Percentiles rank a stretch among this genome's conserved stretches.
Evolutionary conservation across 1,140 invertebrate genomes (phyloP).

Genomic region (Aphidius ervi): DNA sequence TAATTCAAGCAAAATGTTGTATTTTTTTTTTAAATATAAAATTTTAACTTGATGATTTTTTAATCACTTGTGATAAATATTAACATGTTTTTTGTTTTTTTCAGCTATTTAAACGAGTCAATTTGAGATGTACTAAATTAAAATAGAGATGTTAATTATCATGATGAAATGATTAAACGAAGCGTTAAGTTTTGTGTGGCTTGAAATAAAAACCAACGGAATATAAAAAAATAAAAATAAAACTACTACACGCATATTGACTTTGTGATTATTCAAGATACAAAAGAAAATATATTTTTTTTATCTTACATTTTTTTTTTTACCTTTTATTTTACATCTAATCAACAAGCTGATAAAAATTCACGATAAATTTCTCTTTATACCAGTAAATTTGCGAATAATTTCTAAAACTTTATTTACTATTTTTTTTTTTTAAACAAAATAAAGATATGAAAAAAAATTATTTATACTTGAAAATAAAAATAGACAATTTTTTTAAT

Average conservation of each 20-base stretch:
- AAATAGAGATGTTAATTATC: conserved; percentile 2
- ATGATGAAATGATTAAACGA: conserved; percentile 8
- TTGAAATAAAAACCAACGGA: conserved; percentile 2
- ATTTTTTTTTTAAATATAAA: background rate
- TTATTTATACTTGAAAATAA: no score
- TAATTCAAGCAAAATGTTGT: no score
- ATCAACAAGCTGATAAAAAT: no score
- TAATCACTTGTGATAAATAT: background rate
- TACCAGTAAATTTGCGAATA: no score
- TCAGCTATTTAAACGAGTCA: background rate
- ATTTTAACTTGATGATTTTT: background rate
- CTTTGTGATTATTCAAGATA: background rate
- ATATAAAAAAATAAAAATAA: background rate
- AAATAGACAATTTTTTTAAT: no score
- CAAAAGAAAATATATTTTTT: background rate
- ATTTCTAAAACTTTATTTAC: no score
- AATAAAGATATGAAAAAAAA: no score
- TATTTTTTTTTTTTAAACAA: no score
- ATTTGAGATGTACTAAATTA: background rate
- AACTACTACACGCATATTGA: background rate
- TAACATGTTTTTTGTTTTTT: background rate
- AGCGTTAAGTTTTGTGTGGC: background rate
- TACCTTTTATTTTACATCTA: no score
- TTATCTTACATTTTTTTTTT: no score
- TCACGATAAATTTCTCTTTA: no score